These are phyloP conservation scores for Lasioglossum albipes DNA, from an alignment of 1,140 invertebrate species.

Conservation along the genomic window DNA sequence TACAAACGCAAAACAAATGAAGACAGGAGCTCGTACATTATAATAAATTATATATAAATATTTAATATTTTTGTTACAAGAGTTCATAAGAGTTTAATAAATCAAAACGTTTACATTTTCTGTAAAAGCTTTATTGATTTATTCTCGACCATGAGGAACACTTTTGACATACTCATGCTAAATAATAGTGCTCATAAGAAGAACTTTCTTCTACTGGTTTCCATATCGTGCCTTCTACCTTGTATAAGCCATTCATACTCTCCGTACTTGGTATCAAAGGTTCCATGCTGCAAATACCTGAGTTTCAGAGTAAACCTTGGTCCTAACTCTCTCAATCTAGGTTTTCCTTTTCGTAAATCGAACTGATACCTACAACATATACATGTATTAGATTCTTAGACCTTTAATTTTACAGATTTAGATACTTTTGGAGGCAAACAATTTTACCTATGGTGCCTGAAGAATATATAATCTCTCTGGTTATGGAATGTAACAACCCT, in stretches of 20 bases:
- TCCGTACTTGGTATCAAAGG: conserved; percentile 97
- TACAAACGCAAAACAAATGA: not conserved
- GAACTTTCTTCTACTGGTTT: conserved; percentile 93
- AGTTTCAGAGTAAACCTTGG: conserved; percentile 97
- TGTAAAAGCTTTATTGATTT: conserved; percentile 16
- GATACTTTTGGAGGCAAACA: not conserved
- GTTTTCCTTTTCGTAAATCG: conserved; percentile 87
- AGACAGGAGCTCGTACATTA: not conserved
- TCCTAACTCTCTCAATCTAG: conserved; percentile 94
- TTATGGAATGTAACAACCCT: conserved; percentile 98
- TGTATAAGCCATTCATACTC: conserved; percentile 99
- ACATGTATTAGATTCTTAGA: not conserved
- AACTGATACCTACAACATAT: conserved; percentile 91
- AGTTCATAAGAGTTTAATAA: conserved; percentile 29
- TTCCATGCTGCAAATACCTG: conserved; percentile 95
- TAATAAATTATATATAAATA: not conserved
- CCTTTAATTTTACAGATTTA: not conserved
- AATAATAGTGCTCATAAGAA: conserved; percentile 84
- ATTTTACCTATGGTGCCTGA: conserved; percentile 94
- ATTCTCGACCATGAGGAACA: not conserved
- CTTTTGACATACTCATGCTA: conserved; percentile 3
- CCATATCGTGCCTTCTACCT: conserved; percentile 93
- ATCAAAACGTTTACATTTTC: conserved; percentile 27
- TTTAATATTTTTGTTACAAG: conserved; percentile 45
- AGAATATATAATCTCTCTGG: conserved; percentile 99